Evolutionary conservation across 2,888 invertebrate species (phyloP), one percentile per base, ranked within the genome.

Genomic region (Drosophila flavopinicola): DNA sequence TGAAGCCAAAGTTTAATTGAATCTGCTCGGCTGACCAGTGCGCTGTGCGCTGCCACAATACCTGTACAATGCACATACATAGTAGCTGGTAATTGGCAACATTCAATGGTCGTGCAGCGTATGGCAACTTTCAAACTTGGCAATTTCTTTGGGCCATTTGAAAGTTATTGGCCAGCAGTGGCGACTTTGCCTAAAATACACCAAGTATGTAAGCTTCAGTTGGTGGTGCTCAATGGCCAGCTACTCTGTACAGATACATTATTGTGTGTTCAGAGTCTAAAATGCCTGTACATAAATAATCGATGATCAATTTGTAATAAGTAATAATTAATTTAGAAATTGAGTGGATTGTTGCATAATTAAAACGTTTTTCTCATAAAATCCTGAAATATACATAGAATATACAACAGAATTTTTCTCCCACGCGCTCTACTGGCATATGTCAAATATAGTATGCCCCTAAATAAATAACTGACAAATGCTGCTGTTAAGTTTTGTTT

Each of bases 1-100:
- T 83, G 73, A 83, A 85, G 87, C 59, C 66, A 85, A 84, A 86
- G 80, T 86, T 84, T 85, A 80, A 80, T 80, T 80, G 86, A 80
- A 80, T 79, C 67, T 73, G 65, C 61, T 52, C 54, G 39, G 38
- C 44, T 48, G 58, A 45, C 68, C 44, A 56, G 33, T 49, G 41
- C 29, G 56, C 39, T 49, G 41, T 24, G 56, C 39, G 41, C 3
- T 13, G n/a, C 17, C 29, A 25, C 67, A 65, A 15, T 11, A 30
- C 29, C 11, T 10, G 17, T 5, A 60, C 78, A 82, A 66, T 57
- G 5, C 15, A 35, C 37, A 24, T 56, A n/a, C 27, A 42, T 11
- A 24, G 47, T n/a, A 7, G 30, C 32, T 52, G 15, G 41, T 67
- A 76, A 83, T 85, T 80, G 86, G 84, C 72, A 65, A 76, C 66